Percentiles rank a stretch among this genome's conserved stretches.
Conservation (phyloP, 2,888 invertebrate species). For the Apodemia hepburni region DNA sequence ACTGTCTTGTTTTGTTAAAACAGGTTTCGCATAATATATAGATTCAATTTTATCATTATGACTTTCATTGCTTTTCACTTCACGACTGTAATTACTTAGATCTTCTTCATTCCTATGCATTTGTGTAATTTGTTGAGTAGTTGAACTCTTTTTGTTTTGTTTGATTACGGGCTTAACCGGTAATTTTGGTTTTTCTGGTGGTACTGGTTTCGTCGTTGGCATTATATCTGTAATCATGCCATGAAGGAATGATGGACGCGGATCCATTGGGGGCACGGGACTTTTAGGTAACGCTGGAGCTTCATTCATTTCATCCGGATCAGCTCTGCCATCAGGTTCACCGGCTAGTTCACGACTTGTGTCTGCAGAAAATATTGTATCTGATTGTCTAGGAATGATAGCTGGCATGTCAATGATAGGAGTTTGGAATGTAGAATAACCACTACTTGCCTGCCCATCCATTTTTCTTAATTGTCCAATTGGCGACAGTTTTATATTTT, state of each 20-base stretch:
- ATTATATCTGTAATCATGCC: slow-evolving; percentile 77
- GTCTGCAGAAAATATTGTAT: slow-evolving; percentile 71
- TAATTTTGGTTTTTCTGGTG: slow-evolving; percentile 86
- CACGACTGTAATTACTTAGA: slow-evolving; percentile 47
- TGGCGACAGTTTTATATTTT: slow-evolving; percentile 66
- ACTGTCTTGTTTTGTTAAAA: slow-evolving; percentile 78
- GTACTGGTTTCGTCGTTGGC: slow-evolving; percentile 77
- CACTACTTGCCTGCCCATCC: slow-evolving; percentile 64
- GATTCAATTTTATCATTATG: slow-evolving; percentile 62
- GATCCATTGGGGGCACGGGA: slow-evolving; percentile 81
- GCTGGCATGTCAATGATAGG: slow-evolving; percentile 72
- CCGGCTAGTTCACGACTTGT: slow-evolving; percentile 90
- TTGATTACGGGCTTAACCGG: slow-evolving; percentile 81
- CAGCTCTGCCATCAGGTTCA: slow-evolving; percentile 93
- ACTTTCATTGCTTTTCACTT: slow-evolving; percentile 64
- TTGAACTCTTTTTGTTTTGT: slow-evolving; percentile 60
- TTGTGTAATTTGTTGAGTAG: slow-evolving; percentile 70
- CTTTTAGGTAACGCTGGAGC: slow-evolving; percentile 86
- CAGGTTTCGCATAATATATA: slow-evolving; percentile 69
- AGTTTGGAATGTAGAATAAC: slow-evolving; percentile 72
- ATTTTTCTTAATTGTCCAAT: slow-evolving; percentile 65
- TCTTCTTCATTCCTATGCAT: slow-evolving; percentile 67
- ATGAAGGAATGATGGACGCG: slow-evolving; percentile 87
- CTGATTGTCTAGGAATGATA: slow-evolving; percentile 64
- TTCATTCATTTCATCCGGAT: slow-evolving; percentile 86